Conservation (phyloP, 2,888 invertebrate species). For the Ophonus ardosiacus region DNA sequence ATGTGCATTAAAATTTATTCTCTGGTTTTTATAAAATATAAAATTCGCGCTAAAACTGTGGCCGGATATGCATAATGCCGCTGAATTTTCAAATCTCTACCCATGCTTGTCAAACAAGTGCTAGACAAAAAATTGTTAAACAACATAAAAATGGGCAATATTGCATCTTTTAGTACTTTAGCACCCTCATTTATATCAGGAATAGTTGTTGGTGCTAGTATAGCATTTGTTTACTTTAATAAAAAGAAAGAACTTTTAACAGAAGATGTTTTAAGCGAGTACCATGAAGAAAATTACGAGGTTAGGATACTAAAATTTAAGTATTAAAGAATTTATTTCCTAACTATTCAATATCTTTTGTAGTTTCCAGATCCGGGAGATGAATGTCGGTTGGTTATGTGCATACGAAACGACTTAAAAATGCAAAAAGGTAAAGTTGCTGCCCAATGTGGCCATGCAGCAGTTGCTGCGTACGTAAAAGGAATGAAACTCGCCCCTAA, state of each 20-base stretch:
- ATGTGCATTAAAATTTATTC: too few species aligned
- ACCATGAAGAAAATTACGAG: conserved; percentile 60
- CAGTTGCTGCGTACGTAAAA: conserved; percentile 90
- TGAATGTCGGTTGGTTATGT: conserved; percentile 89
- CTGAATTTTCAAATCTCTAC: conserved; percentile 25
- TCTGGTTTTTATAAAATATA: too few species aligned
- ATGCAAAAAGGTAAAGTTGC: conserved; percentile 98
- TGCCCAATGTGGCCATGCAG: conserved; percentile 96
- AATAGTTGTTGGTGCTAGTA: conserved; percentile 71
- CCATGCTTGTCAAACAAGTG: conserved; percentile 53
- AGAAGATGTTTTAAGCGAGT: conserved; percentile 45
- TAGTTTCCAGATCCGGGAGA: conserved; percentile 73
- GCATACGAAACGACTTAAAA: conserved; percentile 92
- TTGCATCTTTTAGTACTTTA: conserved; percentile 70
- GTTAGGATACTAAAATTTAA: conserved; percentile 18
- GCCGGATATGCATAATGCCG: neutral
- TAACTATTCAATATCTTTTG: conserved; percentile 65
- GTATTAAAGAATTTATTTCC: conserved; percentile 4
- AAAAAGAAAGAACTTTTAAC: conserved; percentile 52
- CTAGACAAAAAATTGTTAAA: conserved; percentile 43
- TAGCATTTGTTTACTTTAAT: conserved; percentile 70
- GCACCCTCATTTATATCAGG: conserved; percentile 71
- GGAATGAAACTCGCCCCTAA: conserved; percentile 81
- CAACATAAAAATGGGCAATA: conserved; percentile 69
- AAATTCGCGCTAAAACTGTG: neutral